A percentile compares a stretch with the other conserved stretches of the same genome.
These are phyloP conservation scores for Onychomys torridus DNA, from an alignment of 2,797 vertebrate species.

Conservation along the genomic window DNA sequence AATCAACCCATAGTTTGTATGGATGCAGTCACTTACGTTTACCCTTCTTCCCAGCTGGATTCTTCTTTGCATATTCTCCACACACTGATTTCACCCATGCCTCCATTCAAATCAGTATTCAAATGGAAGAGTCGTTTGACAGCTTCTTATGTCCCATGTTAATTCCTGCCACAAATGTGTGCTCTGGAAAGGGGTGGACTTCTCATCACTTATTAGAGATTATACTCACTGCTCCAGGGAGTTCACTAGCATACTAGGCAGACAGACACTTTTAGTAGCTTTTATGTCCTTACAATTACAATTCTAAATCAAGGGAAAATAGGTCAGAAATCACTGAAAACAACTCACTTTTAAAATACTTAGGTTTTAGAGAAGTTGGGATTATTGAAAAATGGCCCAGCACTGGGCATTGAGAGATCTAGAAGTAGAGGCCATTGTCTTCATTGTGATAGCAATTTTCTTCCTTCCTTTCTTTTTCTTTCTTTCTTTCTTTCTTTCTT, in stretches of 20 bases:
- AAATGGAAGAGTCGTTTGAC: not conserved
- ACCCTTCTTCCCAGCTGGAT: conserved; percentile 71
- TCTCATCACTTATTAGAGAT: conserved; percentile 71
- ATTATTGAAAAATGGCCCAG: not conserved
- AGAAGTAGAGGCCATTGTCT: not conserved
- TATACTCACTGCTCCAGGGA: conserved; percentile 73
- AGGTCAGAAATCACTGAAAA: conserved; percentile 72
- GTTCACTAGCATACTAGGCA: conserved; percentile 76
- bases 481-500: too few relatives aligned
- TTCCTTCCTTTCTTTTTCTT: too few relatives aligned
- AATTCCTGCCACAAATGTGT: conserved; percentile 43
- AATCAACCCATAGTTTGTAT: conserved; percentile 70
- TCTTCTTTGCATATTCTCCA: conserved; percentile 11
- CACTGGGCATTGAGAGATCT: not conserved
- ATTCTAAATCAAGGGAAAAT: conserved; percentile 69
- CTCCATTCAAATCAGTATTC: not conserved
- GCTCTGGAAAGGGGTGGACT: conserved; percentile 64
- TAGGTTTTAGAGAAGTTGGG: conserved; percentile 5
- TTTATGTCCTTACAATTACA: conserved; percentile 71
- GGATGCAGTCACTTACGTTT: conserved; percentile 56
- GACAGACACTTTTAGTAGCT: conserved; percentile 75
- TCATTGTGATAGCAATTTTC: not conserved
- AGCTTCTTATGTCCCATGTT: conserved; percentile 65
- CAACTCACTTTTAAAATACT: conserved; percentile 25
- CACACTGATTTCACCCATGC: not conserved